phyloP scores from a whole-genome alignment of 2,888 invertebrate species.

The Dilophus febrilis region DNA sequence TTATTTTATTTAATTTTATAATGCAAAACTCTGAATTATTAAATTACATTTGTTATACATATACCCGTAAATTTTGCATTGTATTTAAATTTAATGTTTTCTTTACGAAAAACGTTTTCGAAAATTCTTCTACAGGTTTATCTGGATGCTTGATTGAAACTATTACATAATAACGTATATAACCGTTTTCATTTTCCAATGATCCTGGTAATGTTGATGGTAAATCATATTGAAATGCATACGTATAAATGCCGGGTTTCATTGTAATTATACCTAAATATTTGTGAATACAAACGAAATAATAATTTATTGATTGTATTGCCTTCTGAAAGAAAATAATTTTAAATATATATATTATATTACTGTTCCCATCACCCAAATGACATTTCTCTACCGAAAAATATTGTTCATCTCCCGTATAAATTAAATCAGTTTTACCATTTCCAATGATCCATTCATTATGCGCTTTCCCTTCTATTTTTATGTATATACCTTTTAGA shows the following conservation, averaged over 20 bases:
- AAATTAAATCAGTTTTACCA: background rate
- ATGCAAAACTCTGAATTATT: no score
- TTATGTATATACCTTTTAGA: background rate
- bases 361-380: constrained; percentile 31
- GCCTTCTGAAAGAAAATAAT: no score
- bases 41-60: no score
- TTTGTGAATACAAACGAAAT: background rate
- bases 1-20: no score
- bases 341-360: constrained; percentile 12
- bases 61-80: constrained; percentile 47
- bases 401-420: constrained; percentile 25
- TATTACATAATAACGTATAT: constrained; percentile 62
- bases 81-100: constrained; percentile 65
- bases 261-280: background rate
- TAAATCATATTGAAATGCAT: constrained; percentile 56
- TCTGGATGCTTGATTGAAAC: constrained; percentile 66
- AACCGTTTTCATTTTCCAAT: constrained; percentile 59
- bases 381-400: constrained; percentile 25
- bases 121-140: constrained; percentile 68
- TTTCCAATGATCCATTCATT: background rate
- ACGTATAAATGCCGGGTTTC: constrained; percentile 44
- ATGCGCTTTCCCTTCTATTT: background rate
- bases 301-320: no score
- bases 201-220: constrained; percentile 52
- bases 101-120: constrained; percentile 63